Evolutionary conservation across 2,113 vertebrate species (phyloP).

Genomic region (Dromas ardeola): DNA sequence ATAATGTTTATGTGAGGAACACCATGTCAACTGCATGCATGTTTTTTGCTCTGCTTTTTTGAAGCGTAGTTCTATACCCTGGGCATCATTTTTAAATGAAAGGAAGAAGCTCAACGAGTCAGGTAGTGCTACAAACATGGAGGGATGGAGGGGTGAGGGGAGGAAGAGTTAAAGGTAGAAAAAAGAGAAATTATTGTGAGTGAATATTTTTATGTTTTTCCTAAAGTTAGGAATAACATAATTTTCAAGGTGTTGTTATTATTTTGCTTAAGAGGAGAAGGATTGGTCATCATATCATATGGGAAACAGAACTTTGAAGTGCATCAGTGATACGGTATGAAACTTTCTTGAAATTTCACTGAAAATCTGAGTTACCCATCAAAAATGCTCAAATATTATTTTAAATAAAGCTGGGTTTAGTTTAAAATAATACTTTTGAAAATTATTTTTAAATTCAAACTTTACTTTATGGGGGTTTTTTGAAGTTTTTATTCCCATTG

Average conservation of each 20-base stretch:
- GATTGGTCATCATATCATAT: background rate
- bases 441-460: background rate
- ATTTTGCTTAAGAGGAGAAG: background rate
- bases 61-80: background rate
- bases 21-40: background rate
- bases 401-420: background rate
- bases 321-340: background rate
- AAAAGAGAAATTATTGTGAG: background rate
- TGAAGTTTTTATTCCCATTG: background rate
- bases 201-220: background rate
- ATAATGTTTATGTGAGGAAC: background rate
- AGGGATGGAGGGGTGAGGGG: too few species aligned
- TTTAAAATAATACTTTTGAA: background rate
- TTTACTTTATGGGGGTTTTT: background rate
- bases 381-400: background rate
- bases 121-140: background rate
- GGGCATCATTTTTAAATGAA: background rate
- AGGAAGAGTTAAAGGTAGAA: background rate
- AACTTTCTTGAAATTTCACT: background rate
- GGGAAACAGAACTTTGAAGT: background rate
- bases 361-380: background rate
- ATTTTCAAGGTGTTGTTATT: background rate
- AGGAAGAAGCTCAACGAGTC: background rate
- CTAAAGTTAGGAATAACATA: background rate
- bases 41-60: background rate